Conservation (phyloP, 2,888 invertebrate genomes). For the Graphium colonna region DNA sequence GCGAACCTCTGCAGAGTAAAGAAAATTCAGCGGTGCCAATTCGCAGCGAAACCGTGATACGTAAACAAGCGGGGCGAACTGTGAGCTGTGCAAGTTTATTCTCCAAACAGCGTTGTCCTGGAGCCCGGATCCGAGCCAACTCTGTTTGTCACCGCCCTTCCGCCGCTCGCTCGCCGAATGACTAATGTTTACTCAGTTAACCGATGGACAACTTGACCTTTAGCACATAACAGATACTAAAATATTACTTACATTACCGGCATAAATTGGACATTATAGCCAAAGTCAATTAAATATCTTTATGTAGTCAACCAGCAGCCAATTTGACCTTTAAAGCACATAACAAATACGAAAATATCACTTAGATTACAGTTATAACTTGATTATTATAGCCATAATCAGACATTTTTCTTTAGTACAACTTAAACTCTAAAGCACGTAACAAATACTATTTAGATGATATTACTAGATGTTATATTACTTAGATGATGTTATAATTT, state of each 20-base stretch:
- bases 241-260: too few relatives aligned
- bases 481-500: too few relatives aligned
- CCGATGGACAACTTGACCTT: neutral
- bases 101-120: constrained; percentile 48
- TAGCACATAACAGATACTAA: neutral
- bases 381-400: too few relatives aligned
- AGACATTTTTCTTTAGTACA: too few relatives aligned
- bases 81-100: constrained; percentile 62
- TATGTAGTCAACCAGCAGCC: neutral
- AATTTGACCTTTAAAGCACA: neutral
- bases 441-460: too few relatives aligned
- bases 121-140: constrained; percentile 16
- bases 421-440: too few relatives aligned
- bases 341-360: too few relatives aligned
- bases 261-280: too few relatives aligned
- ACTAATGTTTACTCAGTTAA: constrained; percentile 7
- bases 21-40: constrained; percentile 52
- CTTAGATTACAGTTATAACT: too few relatives aligned
- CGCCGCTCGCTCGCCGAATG: constrained; percentile 14
- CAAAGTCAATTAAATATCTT: too few relatives aligned
- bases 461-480: too few relatives aligned
- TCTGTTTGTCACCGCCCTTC: neutral
- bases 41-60: constrained; percentile 49
- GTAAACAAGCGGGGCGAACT: constrained; percentile 58
- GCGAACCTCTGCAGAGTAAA: constrained; percentile 31